Base-by-base conservation (phyloP, 2,797 vertebrate genomes). In the Manis pentadactyla region DNA sequence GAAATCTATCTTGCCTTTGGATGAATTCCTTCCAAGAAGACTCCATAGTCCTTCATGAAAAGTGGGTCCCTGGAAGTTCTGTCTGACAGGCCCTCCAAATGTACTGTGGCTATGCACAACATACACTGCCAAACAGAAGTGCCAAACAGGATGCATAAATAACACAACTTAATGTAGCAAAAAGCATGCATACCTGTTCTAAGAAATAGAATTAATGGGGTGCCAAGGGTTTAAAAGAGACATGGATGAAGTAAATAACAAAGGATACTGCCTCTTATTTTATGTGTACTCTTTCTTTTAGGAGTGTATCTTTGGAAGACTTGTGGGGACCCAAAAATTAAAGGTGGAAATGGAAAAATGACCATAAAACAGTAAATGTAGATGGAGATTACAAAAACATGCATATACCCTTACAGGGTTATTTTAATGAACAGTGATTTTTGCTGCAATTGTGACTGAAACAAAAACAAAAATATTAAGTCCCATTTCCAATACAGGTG, bases 391-490 rank as follows among this genome's bases (percentile, higher is more conserved):
- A 87, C 31, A 57, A 71, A 87, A 78, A 69, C 6, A 63, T 4
- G 6, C 37, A 27, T 37, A 82, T 63, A 66, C 64, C 42, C 34
- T 71, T 77, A 6, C 49, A 84, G 37, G 23, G 12, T 63, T 82
- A 46, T 93, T 82, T 85, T 69, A 31, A 81, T 68, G 34, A 90
- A 10, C 19, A 55, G 25, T 89, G 34, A 86, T 39, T 87, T 83
- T 84, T 55, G 42, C 34, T 61, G 42, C 74, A 79, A 92, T 81
- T 55, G 27, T 74, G 25, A 61, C 29, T 88, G 73, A 93, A 87
- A 93, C 11, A 78, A 75, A 87, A 87, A 55, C 25, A 69, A 86
- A 79, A 55, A 46, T 27, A 18, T 83, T 66, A 91, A 87, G 73
- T 84, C 27, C 21, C 46, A 46, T 59, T 90, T 87, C 18, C 14